Percentiles rank a stretch among this genome's conserved stretches.
These are phyloP conservation scores for Thumatha senex DNA, from an alignment of 2,888 invertebrate genomes.

Conservation along the genomic window DNA sequence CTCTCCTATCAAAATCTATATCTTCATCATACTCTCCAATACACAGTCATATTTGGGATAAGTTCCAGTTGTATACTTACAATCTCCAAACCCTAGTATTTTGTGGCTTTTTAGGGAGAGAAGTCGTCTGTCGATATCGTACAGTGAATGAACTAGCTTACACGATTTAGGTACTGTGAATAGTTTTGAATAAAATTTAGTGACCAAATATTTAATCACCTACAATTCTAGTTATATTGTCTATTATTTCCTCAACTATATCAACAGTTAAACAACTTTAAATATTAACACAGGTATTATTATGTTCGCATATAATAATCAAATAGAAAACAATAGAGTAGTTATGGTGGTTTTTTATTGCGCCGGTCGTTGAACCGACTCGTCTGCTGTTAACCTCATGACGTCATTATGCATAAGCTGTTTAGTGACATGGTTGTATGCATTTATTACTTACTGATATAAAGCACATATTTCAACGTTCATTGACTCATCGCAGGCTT, in stretches of 20 bases:
- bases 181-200: too few relatives aligned
- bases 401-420: constrained; percentile 10
- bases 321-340: constrained; percentile 42
- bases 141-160: too few relatives aligned
- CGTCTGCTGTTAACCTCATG: constrained; percentile 33
- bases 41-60: too few relatives aligned
- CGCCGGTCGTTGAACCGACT: constrained; percentile 24
- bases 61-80: too few relatives aligned
- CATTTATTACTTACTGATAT: constrained; percentile 2
- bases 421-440: constrained; percentile 3
- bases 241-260: constrained; percentile 19
- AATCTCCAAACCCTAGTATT: too few relatives aligned
- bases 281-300: constrained; percentile 15
- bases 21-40: too few relatives aligned
- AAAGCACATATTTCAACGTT: constrained; percentile 1
- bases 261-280: constrained; percentile 17
- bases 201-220: too few relatives aligned
- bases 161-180: too few relatives aligned
- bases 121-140: too few relatives aligned
- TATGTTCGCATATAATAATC: constrained; percentile 33
- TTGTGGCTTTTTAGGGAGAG: too few relatives aligned
- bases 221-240: constrained; percentile 6
- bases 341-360: constrained; percentile 33
- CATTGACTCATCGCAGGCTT: not conserved
- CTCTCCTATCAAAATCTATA: too few relatives aligned